Base-by-base conservation (phyloP, 92 coral and sea anemone genomes). In the Galaxea fascicularis region DNA sequence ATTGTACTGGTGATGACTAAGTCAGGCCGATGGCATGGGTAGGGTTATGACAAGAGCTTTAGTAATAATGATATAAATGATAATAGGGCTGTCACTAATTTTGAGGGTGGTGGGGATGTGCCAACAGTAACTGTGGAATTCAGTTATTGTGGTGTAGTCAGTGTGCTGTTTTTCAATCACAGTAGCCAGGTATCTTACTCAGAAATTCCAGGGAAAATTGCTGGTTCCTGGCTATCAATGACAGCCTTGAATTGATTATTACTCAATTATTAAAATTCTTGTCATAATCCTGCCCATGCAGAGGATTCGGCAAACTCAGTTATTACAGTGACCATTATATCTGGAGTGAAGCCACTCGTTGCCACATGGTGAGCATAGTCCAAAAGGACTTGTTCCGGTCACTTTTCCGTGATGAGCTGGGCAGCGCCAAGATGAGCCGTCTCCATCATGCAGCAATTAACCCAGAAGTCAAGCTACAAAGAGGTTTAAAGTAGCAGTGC, bases 1-100 rank as follows among this genome's bases (percentile, higher is more conserved):
- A 94, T 51, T 94, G 98, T 29, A 79, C 82, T 28, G 89, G 84
- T 15, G 95, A 94, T 18, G 86, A 82, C 20, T 82, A 80, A 39
- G 12, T 17, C 4, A 25, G 62, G 31, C 7, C 25, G 44, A 59
- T 45, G 59, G 59, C 84, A 79, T 65, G 24, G 47, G 29, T 59
- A 51, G 74, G 84, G 51, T 66, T 0, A 22, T 30, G 24, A 65
- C 28, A 52, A 65, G 84, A 58, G n/a, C 6, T 26, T n/a, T 8
- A 21, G 35, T 74, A 25, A n/a, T 45, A 28, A 8, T 47, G 57
- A 22, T 18, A 27, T 10, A 20, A 9, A 18, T 44, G 21, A 59
- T 29, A n/a, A 6, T 4, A 4, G 16, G n/a, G n/a, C n/a, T n/a
- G n/a, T n/a, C n/a, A n/a, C n/a, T n/a, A n/a, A n/a, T n/a, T n/a